Conservation (phyloP, 2,888 invertebrate genomes). For the Adineta ricciae region DNA sequence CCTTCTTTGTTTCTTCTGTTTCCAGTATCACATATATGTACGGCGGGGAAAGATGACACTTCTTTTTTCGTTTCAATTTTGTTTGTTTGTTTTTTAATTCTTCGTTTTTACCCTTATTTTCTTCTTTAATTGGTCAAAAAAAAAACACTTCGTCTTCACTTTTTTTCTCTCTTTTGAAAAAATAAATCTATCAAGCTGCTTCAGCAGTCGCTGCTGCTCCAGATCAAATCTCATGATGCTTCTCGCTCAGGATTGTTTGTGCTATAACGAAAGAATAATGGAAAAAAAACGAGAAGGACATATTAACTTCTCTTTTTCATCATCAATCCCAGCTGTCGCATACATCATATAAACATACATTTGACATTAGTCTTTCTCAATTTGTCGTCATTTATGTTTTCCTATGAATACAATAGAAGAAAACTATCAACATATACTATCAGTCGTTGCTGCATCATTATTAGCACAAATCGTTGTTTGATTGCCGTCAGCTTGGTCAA, state of each 20-base stretch:
- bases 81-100: constrained; percentile 9
- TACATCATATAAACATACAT: constrained; percentile 5
- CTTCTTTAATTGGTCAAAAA: not conserved
- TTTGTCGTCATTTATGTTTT: constrained; percentile 15
- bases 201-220: not conserved
- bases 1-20: not conserved
- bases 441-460: not conserved
- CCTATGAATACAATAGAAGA: not conserved
- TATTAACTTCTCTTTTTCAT: not conserved
- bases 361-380: constrained; percentile 1
- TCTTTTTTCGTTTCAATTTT: not conserved
- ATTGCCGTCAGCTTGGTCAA: not conserved
- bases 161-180: not conserved
- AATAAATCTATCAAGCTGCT: constrained; percentile 1
- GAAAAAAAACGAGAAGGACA: not conserved
- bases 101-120: constrained; percentile 13
- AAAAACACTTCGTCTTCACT: not conserved
- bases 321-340: constrained; percentile 3
- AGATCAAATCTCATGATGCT: not conserved
- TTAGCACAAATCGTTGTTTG: not conserved
- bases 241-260: not conserved
- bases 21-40: constrained; percentile 9
- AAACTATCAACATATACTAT: not conserved
- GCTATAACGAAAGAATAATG: constrained; percentile 5
- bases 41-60: not conserved